phyloP scores from a whole-genome alignment of 2,113 vertebrate genomes.

The Leptodactylus fuscus region DNA sequence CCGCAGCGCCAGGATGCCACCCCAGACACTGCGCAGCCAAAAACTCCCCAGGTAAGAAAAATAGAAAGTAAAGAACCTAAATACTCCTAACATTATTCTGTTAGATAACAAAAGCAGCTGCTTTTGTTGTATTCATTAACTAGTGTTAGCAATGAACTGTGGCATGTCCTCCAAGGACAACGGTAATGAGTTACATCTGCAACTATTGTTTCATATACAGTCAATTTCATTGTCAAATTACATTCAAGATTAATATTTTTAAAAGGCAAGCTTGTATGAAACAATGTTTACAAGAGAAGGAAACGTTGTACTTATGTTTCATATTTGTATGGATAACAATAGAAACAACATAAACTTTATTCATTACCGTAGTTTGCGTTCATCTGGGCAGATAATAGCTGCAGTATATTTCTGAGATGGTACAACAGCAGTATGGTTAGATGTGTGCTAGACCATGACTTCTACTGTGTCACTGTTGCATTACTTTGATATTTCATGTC shows the following conservation, averaged over 20 bases:
- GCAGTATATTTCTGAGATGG: too few species aligned
- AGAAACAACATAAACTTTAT: neutral
- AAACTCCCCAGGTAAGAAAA: too few species aligned
- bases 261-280: neutral
- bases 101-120: slow-evolving; percentile 16
- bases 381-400: neutral
- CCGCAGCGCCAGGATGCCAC: too few species aligned
- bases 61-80: too few species aligned
- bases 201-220: slow-evolving; percentile 21
- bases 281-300: neutral
- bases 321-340: too few species aligned
- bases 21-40: too few species aligned
- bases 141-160: slow-evolving; percentile 1
- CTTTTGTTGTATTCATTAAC: neutral
- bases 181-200: slow-evolving; percentile 33
- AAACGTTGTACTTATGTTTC: neutral
- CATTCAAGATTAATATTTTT: slow-evolving; percentile 1
- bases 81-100: too few species aligned
- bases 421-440: too few species aligned
- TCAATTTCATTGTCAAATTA: slow-evolving; percentile 1
- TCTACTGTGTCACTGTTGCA: too few species aligned
- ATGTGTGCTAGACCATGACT: too few species aligned
- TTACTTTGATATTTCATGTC: too few species aligned
- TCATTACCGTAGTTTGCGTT: neutral
- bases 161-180: slow-evolving; percentile 4